Percentiles rank a stretch among this genome's conserved stretches.
Evolutionary conservation across 2,113 vertebrate species (phyloP).

Genomic region (Erythrocercus mccallii): DNA sequence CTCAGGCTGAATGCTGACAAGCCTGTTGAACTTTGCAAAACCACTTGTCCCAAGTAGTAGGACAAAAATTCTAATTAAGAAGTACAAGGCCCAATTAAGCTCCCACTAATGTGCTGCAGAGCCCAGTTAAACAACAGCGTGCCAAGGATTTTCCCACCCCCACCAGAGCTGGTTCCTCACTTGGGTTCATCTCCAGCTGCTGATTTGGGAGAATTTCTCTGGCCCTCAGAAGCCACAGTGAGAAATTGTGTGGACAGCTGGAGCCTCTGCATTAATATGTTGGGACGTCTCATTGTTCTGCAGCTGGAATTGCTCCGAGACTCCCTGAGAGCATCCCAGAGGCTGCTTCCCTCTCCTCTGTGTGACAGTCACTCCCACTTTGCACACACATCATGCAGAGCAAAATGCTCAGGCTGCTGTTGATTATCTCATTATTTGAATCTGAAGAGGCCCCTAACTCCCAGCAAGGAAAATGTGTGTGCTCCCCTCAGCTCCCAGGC

Average conservation of each 20-base stretch:
- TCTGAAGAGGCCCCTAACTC: conserved; percentile 15
- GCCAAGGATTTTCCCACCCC: neutral
- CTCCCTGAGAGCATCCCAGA: neutral
- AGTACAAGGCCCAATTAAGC: conserved; percentile 28
- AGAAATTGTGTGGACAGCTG: neutral
- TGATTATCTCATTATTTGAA: neutral
- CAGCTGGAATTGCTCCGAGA: neutral
- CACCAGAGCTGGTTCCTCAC: neutral
- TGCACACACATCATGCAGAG: neutral
- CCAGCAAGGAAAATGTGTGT: neutral
- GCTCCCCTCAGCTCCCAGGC: neutral
- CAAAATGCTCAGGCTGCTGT: neutral
- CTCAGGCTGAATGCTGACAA: conserved; percentile 4
- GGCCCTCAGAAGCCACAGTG: neutral
- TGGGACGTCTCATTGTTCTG: neutral
- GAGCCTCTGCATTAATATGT: neutral
- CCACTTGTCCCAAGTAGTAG: neutral
- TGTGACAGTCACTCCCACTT: neutral
- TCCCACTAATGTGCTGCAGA: neutral
- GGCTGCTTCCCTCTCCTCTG: neutral
- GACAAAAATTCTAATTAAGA: neutral
- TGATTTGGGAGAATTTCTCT: neutral
- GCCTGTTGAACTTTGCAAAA: conserved; percentile 38
- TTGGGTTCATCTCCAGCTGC: neutral
- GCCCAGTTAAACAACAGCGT: neutral